Evolutionary conservation across 2,797 vertebrate genomes (phyloP).

Genomic region (Hafferia zeledoni): DNA sequence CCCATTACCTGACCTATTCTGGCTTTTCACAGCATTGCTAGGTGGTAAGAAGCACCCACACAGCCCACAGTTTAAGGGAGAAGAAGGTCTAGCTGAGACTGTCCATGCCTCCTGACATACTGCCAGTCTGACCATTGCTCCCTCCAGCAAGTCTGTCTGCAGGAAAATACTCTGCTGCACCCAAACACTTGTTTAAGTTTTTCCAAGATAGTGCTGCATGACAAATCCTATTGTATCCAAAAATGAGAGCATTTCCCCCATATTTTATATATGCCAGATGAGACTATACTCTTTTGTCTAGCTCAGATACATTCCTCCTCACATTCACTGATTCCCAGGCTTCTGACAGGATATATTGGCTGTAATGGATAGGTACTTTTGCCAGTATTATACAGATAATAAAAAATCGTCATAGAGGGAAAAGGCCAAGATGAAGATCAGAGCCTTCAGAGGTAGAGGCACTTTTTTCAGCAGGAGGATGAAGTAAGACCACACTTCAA

Average conservation of each 20-base stretch:
- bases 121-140: neutral
- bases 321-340: neutral
- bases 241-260: neutral
- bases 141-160: neutral
- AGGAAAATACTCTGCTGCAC: neutral
- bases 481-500: neutral
- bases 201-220: neutral
- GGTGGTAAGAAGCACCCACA: neutral
- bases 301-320: neutral
- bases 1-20: neutral
- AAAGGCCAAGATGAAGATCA: neutral
- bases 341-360: neutral
- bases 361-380: neutral
- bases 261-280: neutral
- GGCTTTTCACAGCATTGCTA: neutral
- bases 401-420: neutral
- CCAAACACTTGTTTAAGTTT: neutral
- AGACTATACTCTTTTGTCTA: neutral
- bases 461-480: neutral
- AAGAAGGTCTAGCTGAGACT: neutral
- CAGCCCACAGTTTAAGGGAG: neutral
- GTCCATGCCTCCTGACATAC: neutral
- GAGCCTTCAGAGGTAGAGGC: neutral
- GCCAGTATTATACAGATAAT: neutral
- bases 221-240: neutral